phyloP scores from a whole-genome alignment of 64 coral and sea anemone species.

The Stylophora pistillata region DNA sequence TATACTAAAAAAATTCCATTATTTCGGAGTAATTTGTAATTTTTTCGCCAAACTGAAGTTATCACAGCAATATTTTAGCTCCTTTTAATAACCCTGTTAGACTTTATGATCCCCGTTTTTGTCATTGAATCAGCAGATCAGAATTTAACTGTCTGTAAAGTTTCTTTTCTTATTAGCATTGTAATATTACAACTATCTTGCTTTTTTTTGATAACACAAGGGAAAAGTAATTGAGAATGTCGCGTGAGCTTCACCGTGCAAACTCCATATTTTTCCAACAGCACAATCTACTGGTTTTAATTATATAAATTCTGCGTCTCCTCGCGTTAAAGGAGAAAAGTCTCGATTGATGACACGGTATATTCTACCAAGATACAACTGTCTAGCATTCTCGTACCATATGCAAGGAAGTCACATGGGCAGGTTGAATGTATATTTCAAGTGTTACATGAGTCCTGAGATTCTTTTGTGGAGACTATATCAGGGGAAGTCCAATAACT shows the following conservation, averaged over 20 bases:
- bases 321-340: conserved; percentile 37
- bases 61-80: too few relatives aligned
- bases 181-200: too few relatives aligned
- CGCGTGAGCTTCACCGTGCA: too few relatives aligned
- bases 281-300: conserved; percentile 33
- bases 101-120: too few relatives aligned
- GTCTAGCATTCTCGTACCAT: conserved; percentile 41
- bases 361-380: conserved; percentile 51
- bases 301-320: conserved; percentile 33
- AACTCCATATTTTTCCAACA: not conserved
- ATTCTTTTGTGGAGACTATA: conserved; percentile 55
- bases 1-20: too few relatives aligned
- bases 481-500: conserved; percentile 34
- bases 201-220: too few relatives aligned
- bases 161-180: too few relatives aligned
- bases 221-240: not conserved
- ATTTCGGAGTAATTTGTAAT: too few relatives aligned
- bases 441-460: not conserved
- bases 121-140: too few relatives aligned
- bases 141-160: too few relatives aligned
- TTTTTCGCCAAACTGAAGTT: too few relatives aligned
- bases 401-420: conserved; percentile 42
- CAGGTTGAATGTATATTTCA: conserved; percentile 46
- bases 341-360: conserved; percentile 27
- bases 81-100: too few relatives aligned